phyloP scores from a whole-genome alignment of 1,140 invertebrate species.

The Globodera ellingtonae region DNA sequence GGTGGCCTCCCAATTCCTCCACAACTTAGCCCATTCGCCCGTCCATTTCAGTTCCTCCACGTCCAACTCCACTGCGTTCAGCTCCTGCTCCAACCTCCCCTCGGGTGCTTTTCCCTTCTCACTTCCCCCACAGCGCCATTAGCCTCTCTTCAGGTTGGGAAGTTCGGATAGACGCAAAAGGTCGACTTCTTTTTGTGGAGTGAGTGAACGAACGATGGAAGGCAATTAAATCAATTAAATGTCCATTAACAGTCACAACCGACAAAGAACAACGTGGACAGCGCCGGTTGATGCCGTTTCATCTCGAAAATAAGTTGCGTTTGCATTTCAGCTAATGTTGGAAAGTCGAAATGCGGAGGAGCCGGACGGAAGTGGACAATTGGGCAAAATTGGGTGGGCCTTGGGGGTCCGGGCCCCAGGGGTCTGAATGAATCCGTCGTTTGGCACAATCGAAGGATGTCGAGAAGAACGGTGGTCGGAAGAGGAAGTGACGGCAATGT shows the following conservation, averaged over 20 bases:
- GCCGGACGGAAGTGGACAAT: neutral
- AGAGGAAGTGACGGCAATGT: neutral
- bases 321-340: slow-evolving; percentile 13
- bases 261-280: slow-evolving; percentile 88
- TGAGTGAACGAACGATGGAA: neutral
- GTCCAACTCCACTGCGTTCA: slow-evolving; percentile 5
- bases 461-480: slow-evolving; percentile 1
- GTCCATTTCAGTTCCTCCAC: neutral
- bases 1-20: neutral
- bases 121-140: neutral
- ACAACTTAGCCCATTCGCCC: neutral
- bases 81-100: slow-evolving; percentile 20
- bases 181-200: slow-evolving; percentile 82
- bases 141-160: slow-evolving; percentile 73
- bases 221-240: neutral
- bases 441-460: neutral
- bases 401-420: too few species aligned
- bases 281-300: slow-evolving; percentile 69
- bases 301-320: neutral
- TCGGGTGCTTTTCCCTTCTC: slow-evolving; percentile 11
- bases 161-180: slow-evolving; percentile 86
- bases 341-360: neutral
- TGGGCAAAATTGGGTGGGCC: neutral
- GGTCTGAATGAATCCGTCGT: neutral
- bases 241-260: slow-evolving; percentile 75